Conservation (phyloP, 1,140 invertebrate genomes). For the Aphelinus certus region DNA sequence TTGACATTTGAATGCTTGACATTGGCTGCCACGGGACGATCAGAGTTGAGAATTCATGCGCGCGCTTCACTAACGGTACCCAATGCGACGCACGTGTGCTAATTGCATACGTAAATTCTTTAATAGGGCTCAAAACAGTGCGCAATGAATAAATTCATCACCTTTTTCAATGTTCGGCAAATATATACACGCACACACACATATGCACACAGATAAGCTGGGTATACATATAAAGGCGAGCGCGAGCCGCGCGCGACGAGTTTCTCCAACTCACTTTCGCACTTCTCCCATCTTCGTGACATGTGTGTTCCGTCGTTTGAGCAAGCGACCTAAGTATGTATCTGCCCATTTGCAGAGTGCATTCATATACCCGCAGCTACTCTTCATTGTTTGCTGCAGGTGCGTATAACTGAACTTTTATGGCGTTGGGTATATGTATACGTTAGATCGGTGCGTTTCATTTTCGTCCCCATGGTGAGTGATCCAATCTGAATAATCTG, state of each 20-base stretch:
- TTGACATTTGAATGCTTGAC: constrained; percentile 18
- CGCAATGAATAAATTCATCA: constrained; percentile 10
- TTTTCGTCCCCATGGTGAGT: too few relatives aligned
- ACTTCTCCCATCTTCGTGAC: background rate
- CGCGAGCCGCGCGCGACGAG: background rate
- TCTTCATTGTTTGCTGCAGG: too few relatives aligned
- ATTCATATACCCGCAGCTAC: too few relatives aligned
- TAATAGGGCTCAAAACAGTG: constrained; percentile 7
- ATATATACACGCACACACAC: too few relatives aligned
- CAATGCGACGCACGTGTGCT: constrained; percentile 40
- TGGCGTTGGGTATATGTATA: too few relatives aligned
- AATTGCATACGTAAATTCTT: constrained; percentile 41
- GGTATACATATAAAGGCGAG: background rate
- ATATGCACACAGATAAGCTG: too few relatives aligned
- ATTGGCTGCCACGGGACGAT: too few relatives aligned
- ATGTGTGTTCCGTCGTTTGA: background rate
- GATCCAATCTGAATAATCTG: too few relatives aligned
- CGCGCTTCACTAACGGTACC: constrained; percentile 4
- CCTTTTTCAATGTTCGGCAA: background rate
- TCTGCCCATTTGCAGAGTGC: too few relatives aligned
- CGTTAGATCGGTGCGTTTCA: too few relatives aligned
- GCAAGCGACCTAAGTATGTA: too few relatives aligned
- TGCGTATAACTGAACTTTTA: too few relatives aligned
- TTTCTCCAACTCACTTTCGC: constrained; percentile 8
- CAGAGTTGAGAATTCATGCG: background rate